These are phyloP conservation scores for Galagoides demidoff DNA, from an alignment of 2,797 vertebrate genomes.

Conservation along the genomic window DNA sequence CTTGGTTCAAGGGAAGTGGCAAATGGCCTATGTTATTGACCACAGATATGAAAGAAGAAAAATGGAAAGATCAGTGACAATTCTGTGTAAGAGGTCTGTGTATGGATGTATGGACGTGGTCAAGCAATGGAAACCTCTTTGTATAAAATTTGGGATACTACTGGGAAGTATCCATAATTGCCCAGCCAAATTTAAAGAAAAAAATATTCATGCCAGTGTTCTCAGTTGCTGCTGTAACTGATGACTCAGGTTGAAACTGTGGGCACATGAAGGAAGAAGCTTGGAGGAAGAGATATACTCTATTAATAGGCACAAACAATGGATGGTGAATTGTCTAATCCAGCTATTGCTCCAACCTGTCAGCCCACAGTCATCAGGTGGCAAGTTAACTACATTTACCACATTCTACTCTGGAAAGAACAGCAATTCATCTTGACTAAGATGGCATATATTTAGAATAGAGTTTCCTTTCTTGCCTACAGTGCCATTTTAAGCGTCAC, in stretches of 20 bases:
- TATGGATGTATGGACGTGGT: neutral
- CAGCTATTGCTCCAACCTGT: neutral
- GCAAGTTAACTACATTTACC: neutral
- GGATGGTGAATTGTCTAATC: neutral
- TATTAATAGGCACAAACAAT: neutral
- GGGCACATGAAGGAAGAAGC: neutral
- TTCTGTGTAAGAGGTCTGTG: neutral
- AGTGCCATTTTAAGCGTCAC: neutral
- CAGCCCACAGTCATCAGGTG: too few species aligned
- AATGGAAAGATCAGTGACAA: neutral
- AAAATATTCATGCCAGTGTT: neutral
- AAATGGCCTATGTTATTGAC: neutral
- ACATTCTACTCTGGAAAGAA: neutral
- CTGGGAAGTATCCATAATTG: neutral
- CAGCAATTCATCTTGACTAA: neutral
- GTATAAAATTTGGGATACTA: neutral
- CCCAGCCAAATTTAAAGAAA: neutral
- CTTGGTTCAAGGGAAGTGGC: neutral
- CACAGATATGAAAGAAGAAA: neutral
- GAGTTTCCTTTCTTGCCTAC: neutral
- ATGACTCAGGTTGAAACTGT: neutral
- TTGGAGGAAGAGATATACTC: neutral
- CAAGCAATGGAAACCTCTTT: neutral
- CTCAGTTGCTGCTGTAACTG: neutral
- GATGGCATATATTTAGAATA: neutral